Base-by-base conservation (phyloP, 2,113 vertebrate species). In the Macquaria australasica region DNA sequence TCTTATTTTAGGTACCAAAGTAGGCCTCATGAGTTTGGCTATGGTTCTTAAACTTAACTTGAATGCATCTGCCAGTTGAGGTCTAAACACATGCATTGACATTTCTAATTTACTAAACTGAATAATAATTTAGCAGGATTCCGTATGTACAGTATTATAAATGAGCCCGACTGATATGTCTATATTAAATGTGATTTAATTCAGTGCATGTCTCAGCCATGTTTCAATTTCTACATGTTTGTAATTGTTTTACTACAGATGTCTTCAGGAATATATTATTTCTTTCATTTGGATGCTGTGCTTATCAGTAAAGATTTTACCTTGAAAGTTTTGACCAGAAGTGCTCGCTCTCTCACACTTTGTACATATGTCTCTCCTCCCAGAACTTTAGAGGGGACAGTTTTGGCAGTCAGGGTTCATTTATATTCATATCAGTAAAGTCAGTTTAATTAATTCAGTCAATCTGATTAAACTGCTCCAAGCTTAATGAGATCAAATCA, bases 251-350 rank as follows among this genome's bases (percentile, higher is more conserved):
- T 23, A 11, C 43, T 39, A n/a, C 8, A 76, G 20, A 63, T 20
- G 8, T 53, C 28, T 55, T 37, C 6, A 15, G 34, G 2, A 14
- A 23, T 8, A 21, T 4, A 53, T 8, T 39, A 0, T 37, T 8
- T 34, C 41, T 23, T 28, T 43, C 3, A 59, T n/a, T 48, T 9
- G 41, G 8, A 55, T 62, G 10, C 12, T 64, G 8, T 45, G 48
- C 15, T 50, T 50, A 12, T 70, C 8, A 31, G 45, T 56, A 8
- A 51, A 21, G 37, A 20, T 63, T 85, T 91, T 88, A 87, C 21
- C 79, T 80, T 89, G 81, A 92, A 87, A 59, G 39, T 43, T 51
- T 43, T 41, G 23, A 73, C 68, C 69, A 48, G 77, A 88, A 82
- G 62, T 80, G 9, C 39, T 1, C 2, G 4, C 45, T 43, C n/a